Evolutionary conservation across 2,113 vertebrate species (phyloP).

Genomic region (Craseonycteris thonglongyai): DNA sequence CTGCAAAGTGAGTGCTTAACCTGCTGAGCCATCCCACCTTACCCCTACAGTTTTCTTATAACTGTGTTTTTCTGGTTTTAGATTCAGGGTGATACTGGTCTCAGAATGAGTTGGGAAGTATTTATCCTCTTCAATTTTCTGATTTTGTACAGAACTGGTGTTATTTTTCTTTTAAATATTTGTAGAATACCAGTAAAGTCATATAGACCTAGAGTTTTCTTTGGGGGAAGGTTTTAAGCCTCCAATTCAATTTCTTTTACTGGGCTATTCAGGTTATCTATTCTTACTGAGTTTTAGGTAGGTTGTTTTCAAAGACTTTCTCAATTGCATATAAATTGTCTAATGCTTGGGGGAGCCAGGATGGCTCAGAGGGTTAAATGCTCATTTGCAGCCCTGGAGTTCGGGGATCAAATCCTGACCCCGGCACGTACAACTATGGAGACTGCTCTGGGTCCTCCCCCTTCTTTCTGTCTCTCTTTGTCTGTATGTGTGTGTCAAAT

Average conservation of each 20-base stretch:
- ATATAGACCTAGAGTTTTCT: background rate
- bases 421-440: too few relatives aligned
- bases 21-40: too few relatives aligned
- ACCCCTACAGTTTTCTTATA: too few relatives aligned
- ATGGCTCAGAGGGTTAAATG: too few relatives aligned
- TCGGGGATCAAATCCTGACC: too few relatives aligned
- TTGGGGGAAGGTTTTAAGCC: background rate
- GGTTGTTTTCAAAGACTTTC: background rate
- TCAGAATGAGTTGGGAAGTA: background rate
- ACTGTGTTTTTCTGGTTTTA: background rate
- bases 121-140: background rate
- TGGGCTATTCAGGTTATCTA: background rate
- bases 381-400: too few relatives aligned
- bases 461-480: too few relatives aligned
- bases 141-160: background rate
- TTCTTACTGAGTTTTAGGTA: background rate
- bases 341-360: too few relatives aligned
- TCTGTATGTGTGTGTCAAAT: too few relatives aligned
- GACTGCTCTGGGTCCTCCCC: too few relatives aligned
- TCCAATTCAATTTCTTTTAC: background rate
- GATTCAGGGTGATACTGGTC: background rate
- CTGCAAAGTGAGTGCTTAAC: too few relatives aligned
- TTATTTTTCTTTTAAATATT: background rate
- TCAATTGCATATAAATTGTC: background rate
- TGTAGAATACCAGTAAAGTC: background rate